phyloP scores from a whole-genome alignment of 1,140 invertebrate genomes.

The Micrasema minimum region DNA sequence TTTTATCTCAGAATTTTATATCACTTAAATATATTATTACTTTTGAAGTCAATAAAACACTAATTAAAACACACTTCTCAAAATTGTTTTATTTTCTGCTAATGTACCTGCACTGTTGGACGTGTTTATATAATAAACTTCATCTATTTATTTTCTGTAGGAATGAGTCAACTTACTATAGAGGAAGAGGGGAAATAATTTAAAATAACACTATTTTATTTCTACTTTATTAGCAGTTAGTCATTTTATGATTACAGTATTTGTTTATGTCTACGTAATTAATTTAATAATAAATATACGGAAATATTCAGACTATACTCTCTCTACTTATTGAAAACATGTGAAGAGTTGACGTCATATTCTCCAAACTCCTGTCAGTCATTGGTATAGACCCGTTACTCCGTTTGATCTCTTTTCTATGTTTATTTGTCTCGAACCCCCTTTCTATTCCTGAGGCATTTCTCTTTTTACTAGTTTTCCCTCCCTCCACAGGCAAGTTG shows the following conservation, averaged over 20 bases:
- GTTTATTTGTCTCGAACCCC: slow-evolving; percentile 13
- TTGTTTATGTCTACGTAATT: no score
- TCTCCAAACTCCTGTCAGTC: slow-evolving; percentile 15
- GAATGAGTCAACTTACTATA: neutral
- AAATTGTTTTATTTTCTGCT: neutral
- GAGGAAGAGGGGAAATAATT: neutral
- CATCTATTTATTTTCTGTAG: no score
- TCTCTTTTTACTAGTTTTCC: slow-evolving; percentile 1
- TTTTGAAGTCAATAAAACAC: slow-evolving; percentile 18
- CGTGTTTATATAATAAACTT: neutral
- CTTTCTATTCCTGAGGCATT: slow-evolving; percentile 9
- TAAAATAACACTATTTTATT: no score
- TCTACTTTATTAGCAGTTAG: no score
- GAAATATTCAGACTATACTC: slow-evolving; percentile 47
- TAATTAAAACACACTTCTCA: neutral
- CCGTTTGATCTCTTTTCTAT: slow-evolving; percentile 25
- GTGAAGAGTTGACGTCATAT: slow-evolving; percentile 36
- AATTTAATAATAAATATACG: no score
- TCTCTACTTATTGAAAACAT: slow-evolving; percentile 47
- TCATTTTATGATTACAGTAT: neutral
- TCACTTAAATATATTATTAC: slow-evolving; percentile 8
- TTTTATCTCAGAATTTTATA: slow-evolving; percentile 31
- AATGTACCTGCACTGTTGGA: no score
- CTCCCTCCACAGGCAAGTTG: slow-evolving; percentile 14
- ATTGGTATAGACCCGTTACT: slow-evolving; percentile 34